phyloP scores from a whole-genome alignment of 2,888 invertebrate genomes.

The Drosophila borborema region DNA sequence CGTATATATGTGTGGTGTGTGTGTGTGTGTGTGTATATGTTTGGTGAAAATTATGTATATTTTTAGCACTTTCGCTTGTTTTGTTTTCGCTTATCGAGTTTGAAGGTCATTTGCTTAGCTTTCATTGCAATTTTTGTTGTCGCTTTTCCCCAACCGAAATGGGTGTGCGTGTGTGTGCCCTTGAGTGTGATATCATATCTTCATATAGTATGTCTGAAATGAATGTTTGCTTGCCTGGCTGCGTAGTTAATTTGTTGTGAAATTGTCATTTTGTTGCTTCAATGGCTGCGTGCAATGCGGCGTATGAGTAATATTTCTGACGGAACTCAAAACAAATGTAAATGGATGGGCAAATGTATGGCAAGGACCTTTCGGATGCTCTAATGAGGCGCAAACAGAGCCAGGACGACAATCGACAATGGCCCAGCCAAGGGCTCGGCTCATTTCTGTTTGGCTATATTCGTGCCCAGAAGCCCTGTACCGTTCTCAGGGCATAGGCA shows the following conservation, averaged over 20 bases:
- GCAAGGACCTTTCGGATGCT: slow-evolving; percentile 48
- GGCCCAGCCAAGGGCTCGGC: neutral
- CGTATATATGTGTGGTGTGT: slow-evolving; percentile 2
- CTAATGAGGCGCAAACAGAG: slow-evolving; percentile 66
- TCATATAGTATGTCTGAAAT: slow-evolving; percentile 44
- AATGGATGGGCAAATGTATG: slow-evolving; percentile 35
- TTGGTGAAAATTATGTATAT: slow-evolving; percentile 76
- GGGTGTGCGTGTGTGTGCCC: slow-evolving; percentile 12
- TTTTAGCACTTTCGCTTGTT: slow-evolving; percentile 80
- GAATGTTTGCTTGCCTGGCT: slow-evolving; percentile 65
- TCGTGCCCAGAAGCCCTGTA: neutral
- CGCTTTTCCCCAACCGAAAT: neutral
- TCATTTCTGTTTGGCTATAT: neutral
- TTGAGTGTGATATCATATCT: slow-evolving; percentile 67
- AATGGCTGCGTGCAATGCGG: slow-evolving; percentile 74
- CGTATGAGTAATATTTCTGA: slow-evolving; percentile 72
- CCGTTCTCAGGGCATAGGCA: neutral
- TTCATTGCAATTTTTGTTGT: slow-evolving; percentile 61
- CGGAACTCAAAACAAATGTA: slow-evolving; percentile 36
- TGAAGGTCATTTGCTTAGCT: slow-evolving; percentile 77
- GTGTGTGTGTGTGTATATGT: slow-evolving; percentile 24
- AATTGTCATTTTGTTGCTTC: slow-evolving; percentile 78
- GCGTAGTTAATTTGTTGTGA: slow-evolving; percentile 78
- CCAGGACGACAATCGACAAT: slow-evolving; percentile 16
- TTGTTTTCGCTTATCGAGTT: slow-evolving; percentile 81